Percentiles rank a stretch among this genome's conserved stretches.
Conservation (phyloP, 2,888 invertebrate genomes). For the Nasonovia ribisnigri region DNA sequence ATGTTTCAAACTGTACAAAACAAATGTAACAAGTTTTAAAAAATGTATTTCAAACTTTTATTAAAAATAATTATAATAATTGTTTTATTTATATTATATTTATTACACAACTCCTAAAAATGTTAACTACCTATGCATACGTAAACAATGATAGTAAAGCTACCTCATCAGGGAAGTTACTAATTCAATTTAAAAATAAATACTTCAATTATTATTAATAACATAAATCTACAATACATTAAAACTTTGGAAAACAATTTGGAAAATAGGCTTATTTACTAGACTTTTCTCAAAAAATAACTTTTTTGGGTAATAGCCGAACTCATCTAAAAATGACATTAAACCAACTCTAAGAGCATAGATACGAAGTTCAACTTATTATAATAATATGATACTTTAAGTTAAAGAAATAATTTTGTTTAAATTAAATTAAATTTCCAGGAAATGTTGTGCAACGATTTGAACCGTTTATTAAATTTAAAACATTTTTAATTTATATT, state of each 20-base stretch:
- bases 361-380: not conserved
- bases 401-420: not conserved
- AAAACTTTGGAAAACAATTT: too few species aligned
- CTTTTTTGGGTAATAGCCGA: not conserved
- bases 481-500: not conserved
- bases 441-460: not conserved
- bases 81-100: not conserved
- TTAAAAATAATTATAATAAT: not conserved
- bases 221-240: not conserved
- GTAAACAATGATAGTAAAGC: not conserved
- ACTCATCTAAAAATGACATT: not conserved
- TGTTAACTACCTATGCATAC: not conserved
- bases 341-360: not conserved
- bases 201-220: not conserved
- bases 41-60: not conserved
- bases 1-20: not conserved
- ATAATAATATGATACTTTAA: not conserved
- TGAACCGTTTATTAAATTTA: too few species aligned
- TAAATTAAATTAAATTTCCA: not conserved
- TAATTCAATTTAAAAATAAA: not conserved
- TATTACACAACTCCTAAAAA: not conserved
- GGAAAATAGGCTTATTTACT: not conserved
- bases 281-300: not conserved
- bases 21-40: not conserved
- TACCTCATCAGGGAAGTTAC: not conserved